Conservation (phyloP, 2,797 vertebrate genomes). For the Anabas testudineus region DNA sequence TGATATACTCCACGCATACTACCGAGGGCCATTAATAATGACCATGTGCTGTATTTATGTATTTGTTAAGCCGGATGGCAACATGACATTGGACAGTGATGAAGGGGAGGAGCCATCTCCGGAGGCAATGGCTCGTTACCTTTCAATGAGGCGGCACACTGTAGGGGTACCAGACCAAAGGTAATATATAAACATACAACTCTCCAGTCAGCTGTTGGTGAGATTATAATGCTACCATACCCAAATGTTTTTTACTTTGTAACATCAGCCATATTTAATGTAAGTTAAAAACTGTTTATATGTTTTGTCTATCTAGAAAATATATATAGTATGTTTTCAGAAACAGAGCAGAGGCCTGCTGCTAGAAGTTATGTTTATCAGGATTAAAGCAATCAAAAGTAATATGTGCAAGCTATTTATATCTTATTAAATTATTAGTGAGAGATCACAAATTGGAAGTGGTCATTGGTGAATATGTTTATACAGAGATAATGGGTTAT, state of each 20-base stretch:
- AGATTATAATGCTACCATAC: neutral
- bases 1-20: neutral
- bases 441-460: neutral
- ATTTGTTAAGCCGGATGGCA: conserved; percentile 88
- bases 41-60: neutral
- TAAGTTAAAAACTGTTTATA: too few species aligned
- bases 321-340: too few species aligned
- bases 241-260: neutral
- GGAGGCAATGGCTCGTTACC: conserved; percentile 96
- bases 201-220: neutral
- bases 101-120: conserved; percentile 98
- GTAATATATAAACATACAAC: conserved; percentile 74
- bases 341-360: too few species aligned
- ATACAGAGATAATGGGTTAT: neutral
- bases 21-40: neutral
- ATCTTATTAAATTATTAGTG: neutral
- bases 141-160: conserved; percentile 98
- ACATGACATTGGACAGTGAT: conserved; percentile 95
- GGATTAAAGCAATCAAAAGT: neutral
- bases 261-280: too few species aligned
- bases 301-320: too few species aligned
- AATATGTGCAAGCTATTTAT: neutral
- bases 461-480: neutral
- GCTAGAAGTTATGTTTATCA: too few species aligned
- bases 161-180: conserved; percentile 98